These are phyloP conservation scores for Orthonyx spaldingii DNA, from an alignment of 2,113 vertebrate genomes.

Conservation along the genomic window DNA sequence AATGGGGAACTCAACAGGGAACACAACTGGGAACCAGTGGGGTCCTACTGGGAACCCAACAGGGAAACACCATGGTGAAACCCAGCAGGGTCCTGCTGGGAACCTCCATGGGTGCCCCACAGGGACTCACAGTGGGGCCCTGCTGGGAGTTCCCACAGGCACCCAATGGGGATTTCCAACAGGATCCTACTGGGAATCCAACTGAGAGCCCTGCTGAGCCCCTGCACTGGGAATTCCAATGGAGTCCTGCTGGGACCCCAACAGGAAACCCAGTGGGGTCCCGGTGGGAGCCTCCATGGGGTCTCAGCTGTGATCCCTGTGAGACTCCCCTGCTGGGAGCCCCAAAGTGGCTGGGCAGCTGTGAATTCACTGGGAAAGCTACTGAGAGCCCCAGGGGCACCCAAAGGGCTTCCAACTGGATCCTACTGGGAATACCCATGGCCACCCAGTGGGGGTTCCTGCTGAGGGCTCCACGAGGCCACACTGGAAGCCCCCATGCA, in stretches of 20 bases:
- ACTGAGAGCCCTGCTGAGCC: neutral
- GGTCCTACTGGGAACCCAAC: neutral
- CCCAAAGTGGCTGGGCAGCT: neutral
- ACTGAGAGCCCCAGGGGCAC: rapidly evolving
- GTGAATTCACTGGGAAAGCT: neutral
- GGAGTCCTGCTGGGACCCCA: neutral
- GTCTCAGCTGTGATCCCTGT: neutral
- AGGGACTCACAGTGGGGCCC: neutral
- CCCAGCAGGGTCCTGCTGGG: neutral
- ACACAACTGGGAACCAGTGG: neutral
- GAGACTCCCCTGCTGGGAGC: neutral
- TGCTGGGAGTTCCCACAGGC: neutral
- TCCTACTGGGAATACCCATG: neutral
- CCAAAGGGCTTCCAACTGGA: neutral
- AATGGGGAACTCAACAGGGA: neutral
- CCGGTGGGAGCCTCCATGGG: neutral
- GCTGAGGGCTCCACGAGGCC: neutral
- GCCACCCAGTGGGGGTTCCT: neutral
- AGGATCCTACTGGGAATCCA: neutral
- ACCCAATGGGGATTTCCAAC: neutral
- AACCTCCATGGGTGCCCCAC: neutral
- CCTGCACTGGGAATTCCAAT: neutral
- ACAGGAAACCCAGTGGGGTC: neutral
- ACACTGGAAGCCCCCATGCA: no score
- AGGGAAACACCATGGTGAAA: neutral